phyloP scores from a whole-genome alignment of 2,888 invertebrate species.

The Cephus runcator region DNA sequence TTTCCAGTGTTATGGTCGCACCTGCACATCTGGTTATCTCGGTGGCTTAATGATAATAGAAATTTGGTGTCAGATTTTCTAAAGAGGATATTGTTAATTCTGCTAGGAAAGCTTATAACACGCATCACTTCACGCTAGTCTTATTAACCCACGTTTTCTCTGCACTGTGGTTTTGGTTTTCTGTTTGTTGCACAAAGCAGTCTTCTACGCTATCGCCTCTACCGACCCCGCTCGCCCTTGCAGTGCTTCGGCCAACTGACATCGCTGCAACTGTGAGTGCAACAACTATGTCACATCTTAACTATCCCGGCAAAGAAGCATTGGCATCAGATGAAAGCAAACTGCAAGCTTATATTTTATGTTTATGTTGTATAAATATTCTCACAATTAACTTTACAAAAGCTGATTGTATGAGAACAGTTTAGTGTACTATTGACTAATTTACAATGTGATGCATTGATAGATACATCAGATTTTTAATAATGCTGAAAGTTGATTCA shows the following conservation, averaged over 20 bases:
- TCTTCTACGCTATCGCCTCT: slow-evolving; percentile 53
- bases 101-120: slow-evolving; percentile 33
- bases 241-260: slow-evolving; percentile 53
- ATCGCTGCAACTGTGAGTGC: slow-evolving; percentile 57
- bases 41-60: not conserved
- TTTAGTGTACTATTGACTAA: not conserved
- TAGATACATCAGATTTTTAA: not conserved
- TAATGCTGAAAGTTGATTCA: not conserved
- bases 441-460: not conserved
- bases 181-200: slow-evolving; percentile 59
- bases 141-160: slow-evolving; percentile 34
- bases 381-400: not conserved
- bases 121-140: slow-evolving; percentile 37
- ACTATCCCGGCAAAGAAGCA: slow-evolving; percentile 23
- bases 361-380: not conserved
- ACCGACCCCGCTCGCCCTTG: slow-evolving; percentile 48
- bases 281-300: slow-evolving; percentile 40
- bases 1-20: not conserved
- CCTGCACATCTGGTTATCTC: not conserved
- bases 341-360: not conserved
- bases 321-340: not conserved
- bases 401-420: not conserved
- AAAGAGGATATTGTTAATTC: not conserved
- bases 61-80: not conserved
- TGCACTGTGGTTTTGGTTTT: slow-evolving; percentile 65